phyloP scores from a whole-genome alignment of 2,113 vertebrate genomes.

The Plectropomus leopardus region DNA sequence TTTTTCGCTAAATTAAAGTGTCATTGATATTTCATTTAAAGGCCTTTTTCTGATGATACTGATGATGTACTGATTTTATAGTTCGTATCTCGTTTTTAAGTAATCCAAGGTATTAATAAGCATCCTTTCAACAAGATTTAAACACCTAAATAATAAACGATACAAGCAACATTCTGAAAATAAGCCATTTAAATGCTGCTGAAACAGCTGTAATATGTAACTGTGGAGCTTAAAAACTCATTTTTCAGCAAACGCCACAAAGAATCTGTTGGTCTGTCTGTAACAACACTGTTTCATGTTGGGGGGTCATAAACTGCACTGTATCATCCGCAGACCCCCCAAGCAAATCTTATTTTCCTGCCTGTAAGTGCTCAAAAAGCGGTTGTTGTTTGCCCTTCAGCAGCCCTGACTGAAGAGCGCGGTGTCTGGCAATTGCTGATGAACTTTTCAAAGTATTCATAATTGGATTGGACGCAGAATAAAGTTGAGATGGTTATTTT shows the following conservation, averaged over 20 bases:
- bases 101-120: background rate
- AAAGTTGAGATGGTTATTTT: constrained; percentile 80
- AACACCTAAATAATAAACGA: too few species aligned
- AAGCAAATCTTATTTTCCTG: constrained; percentile 28
- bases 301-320: constrained; percentile 8
- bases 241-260: background rate
- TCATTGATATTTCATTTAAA: too few species aligned
- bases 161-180: too few species aligned
- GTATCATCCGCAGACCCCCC: constrained; percentile 24
- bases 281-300: constrained; percentile 17
- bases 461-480: constrained; percentile 84
- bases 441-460: constrained; percentile 77
- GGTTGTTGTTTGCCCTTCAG: constrained; percentile 55
- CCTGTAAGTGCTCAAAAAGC: constrained; percentile 36
- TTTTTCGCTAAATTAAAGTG: too few species aligned
- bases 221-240: background rate
- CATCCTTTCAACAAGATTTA: background rate
- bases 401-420: constrained; percentile 63
- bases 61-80: too few species aligned
- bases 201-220: background rate
- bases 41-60: too few species aligned
- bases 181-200: background rate
- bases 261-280: constrained; percentile 10
- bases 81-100: background rate
- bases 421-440: constrained; percentile 60